Evolutionary conservation across 2,113 vertebrate genomes (phyloP).

Genomic region (Felis chaus): DNA sequence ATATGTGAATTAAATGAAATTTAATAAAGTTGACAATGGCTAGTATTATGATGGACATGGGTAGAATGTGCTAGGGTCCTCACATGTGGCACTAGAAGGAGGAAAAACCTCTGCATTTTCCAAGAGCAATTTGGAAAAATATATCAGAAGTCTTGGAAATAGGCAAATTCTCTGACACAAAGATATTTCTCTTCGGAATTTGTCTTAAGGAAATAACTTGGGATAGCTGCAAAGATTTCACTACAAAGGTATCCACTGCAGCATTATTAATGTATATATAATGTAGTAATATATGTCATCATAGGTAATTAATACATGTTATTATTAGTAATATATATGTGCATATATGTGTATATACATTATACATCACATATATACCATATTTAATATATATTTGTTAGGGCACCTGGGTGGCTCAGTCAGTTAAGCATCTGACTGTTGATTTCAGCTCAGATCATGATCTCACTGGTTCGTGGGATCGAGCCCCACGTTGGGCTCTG

Average conservation of each 20-base stretch:
- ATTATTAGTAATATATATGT: background rate
- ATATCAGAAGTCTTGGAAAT: background rate
- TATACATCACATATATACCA: background rate
- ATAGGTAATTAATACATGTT: background rate
- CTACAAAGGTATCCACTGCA: background rate
- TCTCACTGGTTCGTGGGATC: too few species aligned
- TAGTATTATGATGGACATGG: background rate
- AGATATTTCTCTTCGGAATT: background rate
- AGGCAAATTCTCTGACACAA: background rate
- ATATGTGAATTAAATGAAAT: background rate
- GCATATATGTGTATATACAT: background rate
- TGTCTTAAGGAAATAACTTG: background rate
- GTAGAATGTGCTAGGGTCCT: too few species aligned
- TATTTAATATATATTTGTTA: background rate
- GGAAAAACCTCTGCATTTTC: background rate
- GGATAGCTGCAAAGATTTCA: background rate
- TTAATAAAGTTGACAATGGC: background rate
- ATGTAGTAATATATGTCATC: background rate
- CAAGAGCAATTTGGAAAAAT: background rate
- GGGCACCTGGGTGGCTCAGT: too few species aligned
- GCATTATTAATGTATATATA: too few species aligned
- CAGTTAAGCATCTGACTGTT: too few species aligned
- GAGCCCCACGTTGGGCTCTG: too few species aligned
- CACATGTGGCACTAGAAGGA: background rate
- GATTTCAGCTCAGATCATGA: too few species aligned